Percentiles rank a stretch among this genome's conserved stretches.
phyloP scores from a whole-genome alignment of 2,888 invertebrate genomes.

The Hedychridium roseum region DNA sequence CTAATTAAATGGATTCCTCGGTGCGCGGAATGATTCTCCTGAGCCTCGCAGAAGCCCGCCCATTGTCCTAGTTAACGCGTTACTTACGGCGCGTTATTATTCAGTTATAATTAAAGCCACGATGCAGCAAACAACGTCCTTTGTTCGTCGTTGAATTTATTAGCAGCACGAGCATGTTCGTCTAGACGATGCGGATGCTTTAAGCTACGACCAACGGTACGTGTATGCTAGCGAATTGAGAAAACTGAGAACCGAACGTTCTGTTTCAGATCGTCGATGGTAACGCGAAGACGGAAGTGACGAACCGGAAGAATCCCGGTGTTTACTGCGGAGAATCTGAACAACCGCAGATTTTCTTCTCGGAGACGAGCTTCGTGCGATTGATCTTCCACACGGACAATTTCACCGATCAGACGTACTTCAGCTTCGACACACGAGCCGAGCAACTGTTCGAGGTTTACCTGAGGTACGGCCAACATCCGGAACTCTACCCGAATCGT shows the following conservation, averaged over 20 bases:
- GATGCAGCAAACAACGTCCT: no score
- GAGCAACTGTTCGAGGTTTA: constrained; percentile 93
- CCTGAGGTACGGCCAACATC: constrained; percentile 91
- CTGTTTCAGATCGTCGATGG: constrained; percentile 85
- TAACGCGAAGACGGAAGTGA: constrained; percentile 88
- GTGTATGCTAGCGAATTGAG: no score
- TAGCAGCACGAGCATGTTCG: not conserved
- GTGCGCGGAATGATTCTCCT: no score
- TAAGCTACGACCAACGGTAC: constrained; percentile 4
- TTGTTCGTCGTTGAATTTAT: not conserved
- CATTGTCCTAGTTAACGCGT: no score
- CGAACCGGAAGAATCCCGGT: constrained; percentile 87
- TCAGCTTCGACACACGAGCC: constrained; percentile 85
- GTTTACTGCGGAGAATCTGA: constrained; percentile 94
- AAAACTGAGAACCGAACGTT: constrained; percentile 7
- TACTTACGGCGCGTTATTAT: no score
- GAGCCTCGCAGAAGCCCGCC: no score
- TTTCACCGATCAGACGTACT: constrained; percentile 91
- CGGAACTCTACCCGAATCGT: constrained; percentile 89
- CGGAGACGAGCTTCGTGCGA: constrained; percentile 92
- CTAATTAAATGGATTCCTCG: no score
- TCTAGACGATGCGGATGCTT: not conserved
- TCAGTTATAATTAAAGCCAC: no score
- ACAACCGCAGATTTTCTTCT: constrained; percentile 93
- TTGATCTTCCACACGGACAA: constrained; percentile 91